Percentiles rank a stretch among this genome's conserved stretches.
phyloP scores from a whole-genome alignment of 1,140 invertebrate genomes.

The Drosophila melanica region DNA sequence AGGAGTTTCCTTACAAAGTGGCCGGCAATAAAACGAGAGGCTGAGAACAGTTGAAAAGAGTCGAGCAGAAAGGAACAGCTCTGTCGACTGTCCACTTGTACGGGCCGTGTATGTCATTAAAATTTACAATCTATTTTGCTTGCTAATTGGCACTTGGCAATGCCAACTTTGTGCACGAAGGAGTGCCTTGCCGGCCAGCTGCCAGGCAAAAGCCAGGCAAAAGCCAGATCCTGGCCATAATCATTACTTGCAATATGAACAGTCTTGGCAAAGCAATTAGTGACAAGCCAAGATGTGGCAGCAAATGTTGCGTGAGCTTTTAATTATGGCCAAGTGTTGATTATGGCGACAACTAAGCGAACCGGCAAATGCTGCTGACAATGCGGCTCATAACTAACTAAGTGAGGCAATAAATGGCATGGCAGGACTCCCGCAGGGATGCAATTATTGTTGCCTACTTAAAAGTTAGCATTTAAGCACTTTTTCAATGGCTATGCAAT shows the following conservation, averaged over 20 bases:
- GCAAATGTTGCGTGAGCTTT: slow-evolving; percentile 53
- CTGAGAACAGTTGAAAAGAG: slow-evolving; percentile 12
- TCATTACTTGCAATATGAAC: slow-evolving; percentile 65
- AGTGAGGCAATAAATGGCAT: slow-evolving; percentile 23
- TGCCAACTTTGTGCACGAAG: slow-evolving; percentile 44
- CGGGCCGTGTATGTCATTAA: slow-evolving; percentile 71
- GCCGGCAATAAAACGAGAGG: slow-evolving; percentile 12
- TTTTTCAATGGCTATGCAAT: slow-evolving; percentile 42
- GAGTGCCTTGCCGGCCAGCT: not conserved
- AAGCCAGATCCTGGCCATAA: slow-evolving; percentile 61
- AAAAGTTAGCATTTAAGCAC: slow-evolving; percentile 46
- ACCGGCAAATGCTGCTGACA: slow-evolving; percentile 26
- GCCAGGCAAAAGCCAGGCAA: slow-evolving; percentile 16
- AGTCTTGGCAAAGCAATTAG: slow-evolving; percentile 56
- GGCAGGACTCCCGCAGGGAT: not conserved
- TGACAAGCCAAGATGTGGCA: slow-evolving; percentile 48
- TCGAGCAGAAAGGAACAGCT: slow-evolving; percentile 5
- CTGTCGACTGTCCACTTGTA: slow-evolving; percentile 22
- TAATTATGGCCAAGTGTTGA: slow-evolving; percentile 56
- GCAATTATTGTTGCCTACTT: slow-evolving; percentile 43
- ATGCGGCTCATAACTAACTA: slow-evolving; percentile 21
- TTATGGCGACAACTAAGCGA: slow-evolving; percentile 44
- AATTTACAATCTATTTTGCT: slow-evolving; percentile 82
- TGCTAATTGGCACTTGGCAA: slow-evolving; percentile 80
- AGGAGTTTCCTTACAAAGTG: slow-evolving; percentile 45